A percentile compares a stretch with the other conserved stretches of the same genome.
phyloP scores from a whole-genome alignment of 2,888 invertebrate species.

The Yponomeuta cagnagella region DNA sequence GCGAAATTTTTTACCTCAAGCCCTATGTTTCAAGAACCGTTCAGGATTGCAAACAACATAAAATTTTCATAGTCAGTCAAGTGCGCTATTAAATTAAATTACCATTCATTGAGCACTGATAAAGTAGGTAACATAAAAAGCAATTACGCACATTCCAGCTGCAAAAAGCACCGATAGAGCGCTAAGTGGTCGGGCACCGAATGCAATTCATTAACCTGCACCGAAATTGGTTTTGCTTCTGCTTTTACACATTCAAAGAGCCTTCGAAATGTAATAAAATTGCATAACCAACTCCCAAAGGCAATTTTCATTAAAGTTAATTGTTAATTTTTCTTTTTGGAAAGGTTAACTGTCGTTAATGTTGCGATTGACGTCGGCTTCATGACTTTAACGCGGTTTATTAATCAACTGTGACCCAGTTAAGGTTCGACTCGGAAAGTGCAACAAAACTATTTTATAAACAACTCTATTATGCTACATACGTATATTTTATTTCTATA shows the following conservation, averaged over 20 bases:
- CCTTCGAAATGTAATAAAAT: background rate
- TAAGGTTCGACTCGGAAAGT: background rate
- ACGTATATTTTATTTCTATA: background rate
- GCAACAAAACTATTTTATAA: background rate
- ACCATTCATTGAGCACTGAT: background rate
- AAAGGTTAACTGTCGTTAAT: slow-evolving; percentile 35
- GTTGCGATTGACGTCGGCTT: slow-evolving; percentile 27
- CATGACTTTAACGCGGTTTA: slow-evolving; percentile 21
- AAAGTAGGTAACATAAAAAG: background rate
- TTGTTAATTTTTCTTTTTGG: slow-evolving; percentile 18
- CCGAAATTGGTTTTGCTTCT: slow-evolving; percentile 29
- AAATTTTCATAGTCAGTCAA: too few relatives aligned
- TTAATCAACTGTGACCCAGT: background rate
- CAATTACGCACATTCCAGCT: background rate
- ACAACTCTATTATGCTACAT: background rate
- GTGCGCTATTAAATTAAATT: background rate
- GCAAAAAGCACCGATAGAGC: slow-evolving; percentile 27
- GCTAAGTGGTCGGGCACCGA: slow-evolving; percentile 23
- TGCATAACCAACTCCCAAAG: background rate
- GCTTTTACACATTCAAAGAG: background rate
- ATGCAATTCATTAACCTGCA: slow-evolving; percentile 32
- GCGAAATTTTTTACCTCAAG: too few relatives aligned
- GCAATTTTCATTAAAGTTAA: background rate
- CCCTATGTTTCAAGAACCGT: too few relatives aligned
- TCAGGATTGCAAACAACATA: too few relatives aligned